Evolutionary conservation across 1,140 invertebrate genomes (phyloP).

Genomic region (Pogonomyrmex barbatus): DNA sequence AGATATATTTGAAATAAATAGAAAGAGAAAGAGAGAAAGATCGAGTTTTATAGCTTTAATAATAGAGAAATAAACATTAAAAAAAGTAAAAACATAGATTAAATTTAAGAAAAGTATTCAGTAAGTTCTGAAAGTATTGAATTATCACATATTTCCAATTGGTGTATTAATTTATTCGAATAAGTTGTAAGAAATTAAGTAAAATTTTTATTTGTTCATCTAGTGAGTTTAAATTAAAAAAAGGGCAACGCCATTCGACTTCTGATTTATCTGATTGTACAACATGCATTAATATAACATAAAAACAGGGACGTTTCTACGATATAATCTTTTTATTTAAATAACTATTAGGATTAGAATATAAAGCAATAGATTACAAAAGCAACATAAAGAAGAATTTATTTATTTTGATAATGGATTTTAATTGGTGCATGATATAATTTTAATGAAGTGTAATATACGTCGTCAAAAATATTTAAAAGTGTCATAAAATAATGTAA

Average conservation of each 20-base stretch:
- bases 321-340: conserved; percentile 41
- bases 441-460: conserved; percentile 9
- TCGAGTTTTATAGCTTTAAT: neutral
- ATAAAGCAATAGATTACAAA: conserved; percentile 39
- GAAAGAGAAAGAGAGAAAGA: neutral
- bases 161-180: neutral
- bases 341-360: conserved; percentile 20
- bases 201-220: conserved; percentile 2
- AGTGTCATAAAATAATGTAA: conserved; percentile 17
- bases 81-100: neutral
- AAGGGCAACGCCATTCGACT: conserved; percentile 49
- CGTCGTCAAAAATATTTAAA: neutral
- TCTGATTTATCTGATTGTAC: conserved; percentile 13
- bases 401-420: conserved; percentile 4
- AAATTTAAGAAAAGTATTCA: neutral
- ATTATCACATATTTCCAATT: neutral
- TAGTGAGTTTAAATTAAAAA: neutral
- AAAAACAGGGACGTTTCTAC: conserved; percentile 39
- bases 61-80: neutral
- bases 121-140: neutral
- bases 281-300: conserved; percentile 31
- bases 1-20: neutral
- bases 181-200: neutral
- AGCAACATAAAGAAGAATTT: neutral
- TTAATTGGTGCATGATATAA: conserved; percentile 30